phyloP scores from a whole-genome alignment of 1,140 invertebrate genomes.

The Cataglyphis hispanica region DNA sequence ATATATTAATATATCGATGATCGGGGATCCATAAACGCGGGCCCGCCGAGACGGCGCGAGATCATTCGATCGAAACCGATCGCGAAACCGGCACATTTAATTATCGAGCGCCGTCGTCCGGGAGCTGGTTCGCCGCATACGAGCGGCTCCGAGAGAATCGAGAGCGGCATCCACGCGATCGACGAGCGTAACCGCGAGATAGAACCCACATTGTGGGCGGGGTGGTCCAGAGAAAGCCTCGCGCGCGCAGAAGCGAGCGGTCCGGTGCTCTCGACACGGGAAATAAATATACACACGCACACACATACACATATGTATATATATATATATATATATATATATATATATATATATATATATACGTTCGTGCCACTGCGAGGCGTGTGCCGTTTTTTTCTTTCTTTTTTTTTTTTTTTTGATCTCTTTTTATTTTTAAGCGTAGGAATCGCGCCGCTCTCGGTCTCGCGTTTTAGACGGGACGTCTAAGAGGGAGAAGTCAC shows the following conservation, averaged over 20 bases:
- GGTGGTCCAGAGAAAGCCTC: constrained; percentile 83
- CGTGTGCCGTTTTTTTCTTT: constrained; percentile 74
- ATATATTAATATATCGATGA: no score
- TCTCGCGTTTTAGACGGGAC: constrained; percentile 56
- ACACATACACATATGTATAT: constrained; percentile 47
- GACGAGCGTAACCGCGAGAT: constrained; percentile 51
- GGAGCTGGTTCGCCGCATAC: constrained; percentile 20
- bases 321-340: constrained; percentile 59
- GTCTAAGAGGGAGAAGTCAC: constrained; percentile 65
- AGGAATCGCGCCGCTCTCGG: constrained; percentile 61
- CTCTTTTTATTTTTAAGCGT: constrained; percentile 57
- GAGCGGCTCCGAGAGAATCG: constrained; percentile 54
- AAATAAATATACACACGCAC: constrained; percentile 57
- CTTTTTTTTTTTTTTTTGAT: constrained; percentile 57
- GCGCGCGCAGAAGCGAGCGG: constrained; percentile 46
- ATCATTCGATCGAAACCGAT: constrained; percentile 48
- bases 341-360: no score
- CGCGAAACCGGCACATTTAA: constrained; percentile 62
- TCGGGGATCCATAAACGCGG: not conserved
- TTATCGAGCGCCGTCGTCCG: constrained; percentile 50
- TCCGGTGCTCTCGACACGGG: constrained; percentile 35
- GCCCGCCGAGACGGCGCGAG: not conserved
- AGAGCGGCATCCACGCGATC: constrained; percentile 64
- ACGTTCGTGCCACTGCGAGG: constrained; percentile 75
- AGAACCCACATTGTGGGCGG: constrained; percentile 78